Evolutionary conservation across 1,140 invertebrate species (phyloP), one percentile per base, ranked within the genome.

Genomic region (Pogonomyrmex californicus): DNA sequence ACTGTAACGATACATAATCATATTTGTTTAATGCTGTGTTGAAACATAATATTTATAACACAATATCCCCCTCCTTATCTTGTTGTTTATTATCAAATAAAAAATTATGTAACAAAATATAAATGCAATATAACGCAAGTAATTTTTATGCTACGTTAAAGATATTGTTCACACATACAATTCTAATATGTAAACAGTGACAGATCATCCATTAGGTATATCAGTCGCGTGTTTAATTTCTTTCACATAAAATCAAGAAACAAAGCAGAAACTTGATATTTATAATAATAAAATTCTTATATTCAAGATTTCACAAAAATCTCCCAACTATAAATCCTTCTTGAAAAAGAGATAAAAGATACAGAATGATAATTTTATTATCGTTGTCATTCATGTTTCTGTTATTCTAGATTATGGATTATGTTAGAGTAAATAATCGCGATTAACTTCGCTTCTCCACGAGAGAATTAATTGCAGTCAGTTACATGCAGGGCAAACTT

Each of bases 401-500:
- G 4, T 63, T 38, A n/a, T 9, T 12, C 2, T 6, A 58, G 23
- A 58, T 73, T n/a, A 17, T 23, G n/a, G 14, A 60, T 83, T 14
- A 60, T 6, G 23, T 82, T 30, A 9, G 5, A 49, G 41, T 23
- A 73, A 58, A 83, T 75, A 83, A 83, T 73, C 38, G 33, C 17
- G 54, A 73, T 83, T 73, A 75, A 62, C n/a, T 38, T 75, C 17
- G 36, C 41, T 60, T 82, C 41, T 47, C 68, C 54, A 36, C n/a
- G 54, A 47, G 30, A 30, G 36, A 44, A 62, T 75, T 62, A 75
- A 83, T 83, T 83, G n/a, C 30, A 54, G 44, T 73, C 54, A 38
- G 41, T 83, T 73, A 47, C 30, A 49, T 33, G 14, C 68, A 23
- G 30, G 14, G 9, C 12, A 75, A 60, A 83, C 41, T 30, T 82